Base-by-base conservation (phyloP, 1,140 invertebrate species). In the Euglossa dilemma region DNA sequence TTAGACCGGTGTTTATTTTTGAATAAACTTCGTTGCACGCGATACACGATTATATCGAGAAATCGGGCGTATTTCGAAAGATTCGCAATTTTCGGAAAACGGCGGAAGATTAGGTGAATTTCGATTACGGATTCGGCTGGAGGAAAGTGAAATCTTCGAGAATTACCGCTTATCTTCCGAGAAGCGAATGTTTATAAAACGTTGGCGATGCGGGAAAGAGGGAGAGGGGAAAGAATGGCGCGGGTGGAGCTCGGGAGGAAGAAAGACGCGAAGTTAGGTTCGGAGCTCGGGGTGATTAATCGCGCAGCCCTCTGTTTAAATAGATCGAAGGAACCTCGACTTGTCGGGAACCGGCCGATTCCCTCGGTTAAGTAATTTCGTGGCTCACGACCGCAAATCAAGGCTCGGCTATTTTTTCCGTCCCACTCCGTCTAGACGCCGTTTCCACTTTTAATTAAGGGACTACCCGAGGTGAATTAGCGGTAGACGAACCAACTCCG, bases 301-400 rank as follows among this genome's bases (percentile, higher is more conserved):
- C 50, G 70, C 78, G 56, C 57, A 73, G 50, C 45, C 54, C 61
- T 67, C 59, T 66, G 72, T 80, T 84, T 87, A 81, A 87, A 84
- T 87, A 50, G 73, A 87, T 87, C 86, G 63, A 80, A 63, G 71
- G 83, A 87, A 80, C 52, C 85, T 64, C 18, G 9, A 23, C n/a
- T 7, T 18, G 64, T 50, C 18, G 28, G 50, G 8, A n/a, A 20
- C 20, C 50, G 50, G 28, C 23, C 47, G 54, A 81, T 87, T 67
- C 73, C 52, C 73, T 87, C 69, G 85, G 63, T 54, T 80, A 59
- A 47, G n/a, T 85, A 88, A 88, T 88, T 87, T 87, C 54, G 73
- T 63, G 57, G 82, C 57, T 54, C 59, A 73, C 47, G 73, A 61
- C 36, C n/a, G 71, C 36, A n/a, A n/a, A 20, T 57, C 47, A 6